These are phyloP conservation scores for Hemicentrotus pulcherrimus DNA, from an alignment of 35 echinoderm and acorn worm genomes.

Conservation along the genomic window DNA sequence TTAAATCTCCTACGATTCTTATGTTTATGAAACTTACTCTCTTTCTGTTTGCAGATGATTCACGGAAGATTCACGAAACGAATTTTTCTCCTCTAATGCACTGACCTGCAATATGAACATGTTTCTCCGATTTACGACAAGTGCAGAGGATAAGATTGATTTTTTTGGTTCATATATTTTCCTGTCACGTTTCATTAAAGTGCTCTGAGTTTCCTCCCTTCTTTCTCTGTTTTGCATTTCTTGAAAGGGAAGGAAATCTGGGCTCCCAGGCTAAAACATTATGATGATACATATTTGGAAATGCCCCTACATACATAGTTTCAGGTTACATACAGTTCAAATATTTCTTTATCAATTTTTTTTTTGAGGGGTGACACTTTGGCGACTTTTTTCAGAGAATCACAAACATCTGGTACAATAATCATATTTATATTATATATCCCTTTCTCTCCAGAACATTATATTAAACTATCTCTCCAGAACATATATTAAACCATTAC, in stretches of 20 bases:
- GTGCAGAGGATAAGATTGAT: background rate
- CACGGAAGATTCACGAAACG: background rate
- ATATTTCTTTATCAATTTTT: no score
- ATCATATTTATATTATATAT: no score
- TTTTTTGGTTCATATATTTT: background rate
- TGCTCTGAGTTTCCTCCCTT: background rate
- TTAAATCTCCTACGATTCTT: no score
- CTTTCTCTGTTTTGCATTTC: background rate
- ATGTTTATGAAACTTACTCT: background rate
- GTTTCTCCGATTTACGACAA: background rate
- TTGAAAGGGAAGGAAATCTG: background rate
- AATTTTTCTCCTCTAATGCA: background rate
- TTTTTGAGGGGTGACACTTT: no score
- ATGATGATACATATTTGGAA: background rate
- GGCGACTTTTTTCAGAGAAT: no score
- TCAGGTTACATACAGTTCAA: no score
- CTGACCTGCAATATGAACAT: background rate
- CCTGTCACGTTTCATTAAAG: slow-evolving; percentile 17
- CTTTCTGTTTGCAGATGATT: background rate
- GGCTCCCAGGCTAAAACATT: background rate
- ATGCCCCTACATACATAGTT: background rate
- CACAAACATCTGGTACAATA: no score
- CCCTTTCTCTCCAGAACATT: no score
- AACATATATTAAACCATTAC: no score
- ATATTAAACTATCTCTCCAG: no score